Conservation (phyloP, 1,140 invertebrate genomes). For the Brachionus koreanus region DNA sequence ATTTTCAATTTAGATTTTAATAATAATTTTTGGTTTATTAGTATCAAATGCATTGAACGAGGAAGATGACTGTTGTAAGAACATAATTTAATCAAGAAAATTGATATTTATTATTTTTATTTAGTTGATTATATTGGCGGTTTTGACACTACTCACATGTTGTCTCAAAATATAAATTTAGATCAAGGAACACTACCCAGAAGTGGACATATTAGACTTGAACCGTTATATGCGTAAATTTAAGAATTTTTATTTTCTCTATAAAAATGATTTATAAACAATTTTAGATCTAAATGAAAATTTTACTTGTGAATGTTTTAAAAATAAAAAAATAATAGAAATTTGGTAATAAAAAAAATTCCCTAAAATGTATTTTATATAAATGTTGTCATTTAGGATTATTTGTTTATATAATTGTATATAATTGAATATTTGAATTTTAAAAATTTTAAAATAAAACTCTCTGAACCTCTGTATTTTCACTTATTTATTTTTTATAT, state of each 20-base stretch:
- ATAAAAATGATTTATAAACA: not conserved
- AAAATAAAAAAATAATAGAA: not conserved
- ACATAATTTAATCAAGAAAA: not conserved
- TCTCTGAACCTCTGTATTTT: too few species aligned
- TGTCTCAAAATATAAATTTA: not conserved
- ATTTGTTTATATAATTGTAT: too few species aligned
- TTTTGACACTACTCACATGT: not conserved
- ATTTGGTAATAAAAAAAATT: not conserved
- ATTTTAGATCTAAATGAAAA: not conserved
- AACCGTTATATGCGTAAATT: not conserved
- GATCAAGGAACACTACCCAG: not conserved
- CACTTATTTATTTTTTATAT: too few species aligned
- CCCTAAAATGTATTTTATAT: too few species aligned
- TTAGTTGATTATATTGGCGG: slow-evolving; percentile 22
- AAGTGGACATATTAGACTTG: slow-evolving; percentile 5
- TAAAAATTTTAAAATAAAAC: too few species aligned
- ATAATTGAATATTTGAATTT: too few species aligned
- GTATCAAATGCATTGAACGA: not conserved
- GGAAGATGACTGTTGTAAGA: not conserved
- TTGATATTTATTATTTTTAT: not conserved
- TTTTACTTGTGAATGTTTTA: not conserved
- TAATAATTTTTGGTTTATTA: slow-evolving; percentile 3
- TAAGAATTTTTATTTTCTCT: not conserved
- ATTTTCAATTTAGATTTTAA: not conserved
- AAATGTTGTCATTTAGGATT: too few species aligned